Conservation (phyloP, 2,888 invertebrate species). For the Amiota minor region DNA sequence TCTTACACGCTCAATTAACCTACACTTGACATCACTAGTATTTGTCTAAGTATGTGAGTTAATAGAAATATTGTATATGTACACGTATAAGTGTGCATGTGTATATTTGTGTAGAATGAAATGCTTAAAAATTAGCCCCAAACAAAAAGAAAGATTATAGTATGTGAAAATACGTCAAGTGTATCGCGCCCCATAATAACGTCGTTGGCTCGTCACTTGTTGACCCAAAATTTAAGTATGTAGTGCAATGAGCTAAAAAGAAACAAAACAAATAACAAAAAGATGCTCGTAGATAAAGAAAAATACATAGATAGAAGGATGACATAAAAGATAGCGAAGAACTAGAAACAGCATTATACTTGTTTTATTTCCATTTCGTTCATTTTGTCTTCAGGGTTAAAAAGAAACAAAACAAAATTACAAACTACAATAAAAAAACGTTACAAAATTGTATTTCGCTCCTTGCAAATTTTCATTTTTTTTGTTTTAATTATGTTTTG, state of each 20-base stretch:
- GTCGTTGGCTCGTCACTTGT: constrained; percentile 15
- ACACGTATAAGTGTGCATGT: background rate
- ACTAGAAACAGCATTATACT: too few species aligned
- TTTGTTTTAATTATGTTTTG: too few species aligned
- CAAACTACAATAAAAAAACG: too few species aligned
- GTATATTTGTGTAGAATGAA: background rate
- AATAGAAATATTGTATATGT: too few species aligned
- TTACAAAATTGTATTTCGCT: too few species aligned
- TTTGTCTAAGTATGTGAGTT: background rate
- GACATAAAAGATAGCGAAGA: too few species aligned
- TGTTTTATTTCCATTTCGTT: too few species aligned
- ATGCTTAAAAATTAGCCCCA: constrained; percentile 27
- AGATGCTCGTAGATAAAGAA: background rate
- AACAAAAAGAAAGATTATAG: background rate
- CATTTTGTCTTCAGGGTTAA: too few species aligned
- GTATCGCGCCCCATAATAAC: constrained; percentile 1
- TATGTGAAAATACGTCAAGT: background rate
- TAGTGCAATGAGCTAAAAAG: constrained; percentile 20
- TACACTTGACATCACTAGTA: constrained; percentile 33
- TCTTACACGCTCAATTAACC: constrained; percentile 39
- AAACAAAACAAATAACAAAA: background rate
- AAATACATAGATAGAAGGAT: too few species aligned
- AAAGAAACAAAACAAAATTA: too few species aligned
- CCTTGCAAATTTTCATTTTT: too few species aligned
- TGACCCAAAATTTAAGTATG: constrained; percentile 32